Conservation (phyloP, 2,113 vertebrate species). For the Myotis davidii region DNA sequence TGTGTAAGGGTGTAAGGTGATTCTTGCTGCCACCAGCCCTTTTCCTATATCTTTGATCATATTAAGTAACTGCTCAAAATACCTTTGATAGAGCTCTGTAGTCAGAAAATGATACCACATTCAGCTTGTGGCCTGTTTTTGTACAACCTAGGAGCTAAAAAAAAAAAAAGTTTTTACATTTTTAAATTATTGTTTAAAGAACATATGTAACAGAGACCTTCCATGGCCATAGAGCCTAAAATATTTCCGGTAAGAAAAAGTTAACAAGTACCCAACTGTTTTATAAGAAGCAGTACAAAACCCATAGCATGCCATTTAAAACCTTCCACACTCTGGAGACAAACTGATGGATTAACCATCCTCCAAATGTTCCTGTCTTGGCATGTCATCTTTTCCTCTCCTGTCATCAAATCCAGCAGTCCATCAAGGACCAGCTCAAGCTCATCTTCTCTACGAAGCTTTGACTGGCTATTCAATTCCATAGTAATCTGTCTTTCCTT, state of each 20-base stretch:
- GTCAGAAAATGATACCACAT: neutral
- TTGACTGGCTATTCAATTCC: neutral
- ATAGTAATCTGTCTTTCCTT: neutral
- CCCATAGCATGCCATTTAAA: neutral
- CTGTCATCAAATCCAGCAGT: neutral
- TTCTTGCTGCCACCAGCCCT: neutral
- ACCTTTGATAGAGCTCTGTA: neutral
- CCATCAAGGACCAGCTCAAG: neutral
- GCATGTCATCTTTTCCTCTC: neutral
- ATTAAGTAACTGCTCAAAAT: neutral
- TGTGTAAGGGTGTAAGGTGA: neutral
- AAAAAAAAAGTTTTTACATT: constrained; percentile 3
- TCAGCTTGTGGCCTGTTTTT: neutral
- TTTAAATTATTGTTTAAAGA: neutral
- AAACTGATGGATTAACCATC: neutral
- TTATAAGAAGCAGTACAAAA: neutral
- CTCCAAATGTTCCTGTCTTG: neutral
- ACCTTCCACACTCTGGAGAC: neutral
- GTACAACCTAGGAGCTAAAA: neutral
- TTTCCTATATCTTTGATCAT: neutral
- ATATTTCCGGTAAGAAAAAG: constrained; percentile 24
- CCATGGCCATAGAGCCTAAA: neutral
- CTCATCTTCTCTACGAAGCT: neutral
- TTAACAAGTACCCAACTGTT: neutral
- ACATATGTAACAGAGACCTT: neutral